Base-by-base conservation (phyloP, 2,797 vertebrate genomes). In the Spea hammondii region DNA sequence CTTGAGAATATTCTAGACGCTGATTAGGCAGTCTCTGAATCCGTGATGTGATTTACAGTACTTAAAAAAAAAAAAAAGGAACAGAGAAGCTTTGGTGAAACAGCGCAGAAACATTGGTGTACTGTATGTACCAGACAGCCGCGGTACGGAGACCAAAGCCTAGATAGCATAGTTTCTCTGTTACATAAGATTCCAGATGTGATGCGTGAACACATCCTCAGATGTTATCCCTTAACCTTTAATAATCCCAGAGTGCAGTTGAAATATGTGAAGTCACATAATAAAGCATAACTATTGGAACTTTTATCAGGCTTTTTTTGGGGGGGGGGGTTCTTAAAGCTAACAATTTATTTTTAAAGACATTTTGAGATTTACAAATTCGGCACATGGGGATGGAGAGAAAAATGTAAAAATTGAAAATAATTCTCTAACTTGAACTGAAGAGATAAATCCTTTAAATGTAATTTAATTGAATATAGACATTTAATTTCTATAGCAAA, bases 181-280 rank as follows among this genome's bases (percentile, higher is more conserved):
- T 82, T 82, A 77, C 14, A 32, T 77, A 77, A 82, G 54, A 66
- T 72, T 46, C 74, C 75, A 82, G 75, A 77, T 82, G 74, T 72
- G 49, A 60, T 32, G 13, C 54, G 44, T 77, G 75, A 69, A 77
- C 59, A 72, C 64, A 59, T 51, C 59, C 72, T 62, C 51, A 75
- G 66, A 65, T 11, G 44, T 70, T 80, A 80, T 65, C 72, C 50
- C 47, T 70, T 44, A 80, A 70, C 55, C n/a, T 64, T 57, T 64
- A 48, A 48, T 70, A 17, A 69, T 71, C 13, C 44, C 13, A 5
- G 13, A 32, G 13, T 53, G 50, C 8, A 65, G 60, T 50, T 17
- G 49, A 67, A 76, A 57, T 32, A 67, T 74, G 59, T 74, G 14
- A 64, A 32, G 45, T 32, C 32, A 32, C 32, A 32, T 32, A 32